A percentile compares a stretch with the other conserved stretches of the same genome.
Evolutionary conservation across 2,797 vertebrate species (phyloP).

Genomic region (Urophycis tenuis): DNA sequence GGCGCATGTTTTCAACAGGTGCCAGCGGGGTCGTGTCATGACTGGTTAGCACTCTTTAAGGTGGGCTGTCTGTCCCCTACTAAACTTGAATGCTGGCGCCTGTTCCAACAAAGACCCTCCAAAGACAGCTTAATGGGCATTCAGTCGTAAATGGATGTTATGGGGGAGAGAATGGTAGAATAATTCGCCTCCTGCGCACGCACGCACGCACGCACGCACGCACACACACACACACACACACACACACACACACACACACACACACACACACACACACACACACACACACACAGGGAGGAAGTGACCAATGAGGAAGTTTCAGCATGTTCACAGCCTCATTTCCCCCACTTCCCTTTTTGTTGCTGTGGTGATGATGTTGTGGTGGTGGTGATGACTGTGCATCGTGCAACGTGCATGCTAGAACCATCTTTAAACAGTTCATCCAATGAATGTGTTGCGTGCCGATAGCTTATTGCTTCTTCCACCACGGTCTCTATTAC

Average conservation of each 20-base stretch:
- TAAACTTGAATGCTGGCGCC: neutral
- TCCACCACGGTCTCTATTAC: neutral
- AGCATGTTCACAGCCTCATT: neutral
- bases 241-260: neutral
- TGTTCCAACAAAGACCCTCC: neutral
- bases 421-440: neutral
- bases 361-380: neutral
- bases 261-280: neutral
- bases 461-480: neutral
- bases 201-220: constrained; percentile 8
- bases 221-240: neutral
- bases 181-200: neutral
- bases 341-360: neutral
- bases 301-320: neutral
- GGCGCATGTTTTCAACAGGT: neutral
- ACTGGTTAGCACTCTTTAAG: neutral
- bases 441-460: neutral
- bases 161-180: neutral
- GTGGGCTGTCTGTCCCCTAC: too few species aligned
- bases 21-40: neutral
- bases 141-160: neutral
- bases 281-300: neutral
- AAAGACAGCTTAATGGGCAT: neutral
- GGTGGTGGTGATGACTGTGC: neutral
- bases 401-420: neutral